A percentile compares a stretch with the other conserved stretches of the same genome.
Evolutionary conservation across 2,888 invertebrate genomes (phyloP).

Genomic region (Taenaris catops): DNA sequence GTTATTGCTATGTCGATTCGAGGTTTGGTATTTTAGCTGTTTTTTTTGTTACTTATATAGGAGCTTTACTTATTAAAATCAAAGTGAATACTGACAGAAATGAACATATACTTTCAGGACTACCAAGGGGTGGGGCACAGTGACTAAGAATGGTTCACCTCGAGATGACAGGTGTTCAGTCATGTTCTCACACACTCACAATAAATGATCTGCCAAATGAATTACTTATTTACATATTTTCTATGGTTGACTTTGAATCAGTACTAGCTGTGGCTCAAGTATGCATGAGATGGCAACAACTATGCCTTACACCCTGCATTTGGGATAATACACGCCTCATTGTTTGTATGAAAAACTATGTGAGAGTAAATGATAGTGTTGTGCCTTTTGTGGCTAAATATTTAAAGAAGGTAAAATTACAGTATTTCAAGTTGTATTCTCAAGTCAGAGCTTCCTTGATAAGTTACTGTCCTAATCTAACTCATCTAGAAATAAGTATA

Average conservation of each 20-base stretch:
- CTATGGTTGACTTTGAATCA: slow-evolving; percentile 75
- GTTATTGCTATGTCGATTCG: slow-evolving; percentile 3
- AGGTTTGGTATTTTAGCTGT: slow-evolving; percentile 1
- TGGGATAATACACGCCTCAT: slow-evolving; percentile 75
- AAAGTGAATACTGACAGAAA: slow-evolving; percentile 1
- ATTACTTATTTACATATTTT: slow-evolving; percentile 74
- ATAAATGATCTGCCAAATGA: slow-evolving; percentile 77
- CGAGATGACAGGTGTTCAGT: slow-evolving; percentile 58
- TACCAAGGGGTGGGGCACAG: slow-evolving; percentile 35
- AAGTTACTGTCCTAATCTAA: slow-evolving; percentile 72
- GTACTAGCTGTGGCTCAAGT: slow-evolving; percentile 68
- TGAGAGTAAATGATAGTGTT: slow-evolving; percentile 69
- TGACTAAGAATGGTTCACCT: slow-evolving; percentile 65
- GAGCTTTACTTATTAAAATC: background rate
- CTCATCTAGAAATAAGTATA: slow-evolving; percentile 77
- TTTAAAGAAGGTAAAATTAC: slow-evolving; percentile 74
- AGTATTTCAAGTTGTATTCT: slow-evolving; percentile 76
- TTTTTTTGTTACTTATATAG: background rate
- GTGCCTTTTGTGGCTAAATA: slow-evolving; percentile 75
- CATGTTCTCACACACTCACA: slow-evolving; percentile 45
- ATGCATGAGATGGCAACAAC: slow-evolving; percentile 69
- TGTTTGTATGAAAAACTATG: slow-evolving; percentile 77
- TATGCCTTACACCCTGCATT: slow-evolving; percentile 68
- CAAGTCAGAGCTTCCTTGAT: slow-evolving; percentile 71
- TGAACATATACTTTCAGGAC: slow-evolving; percentile 39